A percentile compares a stretch with the other conserved stretches of the same genome.
Evolutionary conservation across 2,797 vertebrate species (phyloP).

Genomic region (Tragopan temminckii): DNA sequence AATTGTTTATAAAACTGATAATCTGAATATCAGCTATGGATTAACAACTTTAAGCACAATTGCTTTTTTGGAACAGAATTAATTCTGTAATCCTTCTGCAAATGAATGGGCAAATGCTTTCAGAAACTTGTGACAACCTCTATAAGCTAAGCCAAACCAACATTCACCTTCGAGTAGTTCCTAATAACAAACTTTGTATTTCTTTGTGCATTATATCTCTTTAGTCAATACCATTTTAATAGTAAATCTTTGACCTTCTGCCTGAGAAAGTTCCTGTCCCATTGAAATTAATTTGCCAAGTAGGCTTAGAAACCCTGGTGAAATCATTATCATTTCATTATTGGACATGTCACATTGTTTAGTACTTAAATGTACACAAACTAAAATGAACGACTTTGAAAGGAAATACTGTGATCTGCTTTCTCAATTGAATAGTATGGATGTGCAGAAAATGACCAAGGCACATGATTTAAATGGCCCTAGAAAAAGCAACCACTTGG

Average conservation of each 20-base stretch:
- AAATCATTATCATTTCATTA: not conserved
- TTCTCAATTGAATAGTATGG: not conserved
- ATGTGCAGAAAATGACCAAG: not conserved
- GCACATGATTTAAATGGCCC: not conserved
- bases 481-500: not conserved
- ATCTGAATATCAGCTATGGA: not conserved
- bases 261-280: not conserved
- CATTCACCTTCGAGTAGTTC: not conserved
- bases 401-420: not conserved
- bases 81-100: not conserved
- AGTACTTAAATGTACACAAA: not conserved
- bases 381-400: not conserved
- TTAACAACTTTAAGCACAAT: not conserved
- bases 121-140: not conserved
- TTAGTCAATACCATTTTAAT: not conserved
- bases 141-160: not conserved
- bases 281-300: not conserved
- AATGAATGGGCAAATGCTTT: not conserved
- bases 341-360: not conserved
- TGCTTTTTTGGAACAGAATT: not conserved
- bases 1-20: not conserved
- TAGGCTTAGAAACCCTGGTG: not conserved
- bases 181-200: not conserved
- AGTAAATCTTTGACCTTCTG: not conserved
- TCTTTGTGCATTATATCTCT: not conserved